Base-by-base conservation (phyloP, 1,140 invertebrate species). In the Camponotus vicinus region DNA sequence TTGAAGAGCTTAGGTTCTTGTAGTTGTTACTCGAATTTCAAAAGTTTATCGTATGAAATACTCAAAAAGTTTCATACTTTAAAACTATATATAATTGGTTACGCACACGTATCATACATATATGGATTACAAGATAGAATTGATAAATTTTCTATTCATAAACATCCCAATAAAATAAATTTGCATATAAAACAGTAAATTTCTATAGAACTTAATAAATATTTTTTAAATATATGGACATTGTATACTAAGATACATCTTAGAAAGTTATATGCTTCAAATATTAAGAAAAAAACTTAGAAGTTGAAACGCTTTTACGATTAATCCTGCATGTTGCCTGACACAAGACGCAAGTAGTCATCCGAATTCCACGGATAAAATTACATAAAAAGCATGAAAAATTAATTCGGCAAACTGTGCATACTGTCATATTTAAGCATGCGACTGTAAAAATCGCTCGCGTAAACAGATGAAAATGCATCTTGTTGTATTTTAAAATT, bases 401-500 rank as follows among this genome's bases (percentile, higher is more conserved):
- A 73, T 40, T 49, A 73, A 82, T 45, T 82, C 55, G 18, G 7
- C 42, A 69, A n/a, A 21, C 40, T 49, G 27, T 13, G 55, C 42
- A 61, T 59, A 21, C 18, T 8, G 27, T 13, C 18, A 4, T 55
- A 49, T 57, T 83, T 75, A 0, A n/a, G 40, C 7, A 32, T 37
- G 59, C 15, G 27, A 37, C 37, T 64, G 40, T 83, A 83, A 83
- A 82, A 83, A 57, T 83, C 69, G 42, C 55, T 59, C 52, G 55
- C 40, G 40, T 83, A 83, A 83, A 83, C 55, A 83, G 55, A 75
- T 66, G n/a, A 63, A 82, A 63, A 82, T 82, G 69, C 57, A 18
- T 63, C 69, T 61, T 70, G 57, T 83, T 83, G 52, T 42, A 57
- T 73, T 71, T 82, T 82, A 82, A 82, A 69, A 40, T 73, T 75